These are phyloP conservation scores for Lymantria monacha DNA, from an alignment of 2,888 invertebrate species.

Conservation along the genomic window DNA sequence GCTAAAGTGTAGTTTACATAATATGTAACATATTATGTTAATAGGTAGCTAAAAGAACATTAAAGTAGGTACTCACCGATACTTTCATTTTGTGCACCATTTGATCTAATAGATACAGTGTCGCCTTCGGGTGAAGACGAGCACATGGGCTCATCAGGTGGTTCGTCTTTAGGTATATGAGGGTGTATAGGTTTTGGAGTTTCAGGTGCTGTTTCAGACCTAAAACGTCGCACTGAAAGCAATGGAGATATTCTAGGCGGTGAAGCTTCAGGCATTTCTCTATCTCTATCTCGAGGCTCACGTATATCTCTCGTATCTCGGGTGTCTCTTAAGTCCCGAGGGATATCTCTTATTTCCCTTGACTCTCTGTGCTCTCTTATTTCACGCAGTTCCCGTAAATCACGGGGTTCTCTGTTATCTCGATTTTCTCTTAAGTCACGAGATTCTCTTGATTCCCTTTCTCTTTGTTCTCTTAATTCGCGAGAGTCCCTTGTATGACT, in stretches of 20 bases:
- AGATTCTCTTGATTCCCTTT: conserved; percentile 61
- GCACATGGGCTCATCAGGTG: conserved; percentile 77
- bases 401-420: conserved; percentile 54
- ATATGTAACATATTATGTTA: too few relatives aligned
- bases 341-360: conserved; percentile 52
- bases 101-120: conserved; percentile 78
- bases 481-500: conserved; percentile 60
- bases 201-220: conserved; percentile 62
- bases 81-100: conserved; percentile 78
- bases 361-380: conserved; percentile 51
- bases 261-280: conserved; percentile 71
- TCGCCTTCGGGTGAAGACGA: conserved; percentile 83
- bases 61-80: conserved; percentile 70
- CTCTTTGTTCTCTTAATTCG: conserved; percentile 55
- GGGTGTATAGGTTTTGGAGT: conserved; percentile 69
- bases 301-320: conserved; percentile 44
- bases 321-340: conserved; percentile 43
- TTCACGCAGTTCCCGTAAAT: conserved; percentile 56
- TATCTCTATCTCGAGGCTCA: conserved; percentile 54
- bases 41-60: too few relatives aligned
- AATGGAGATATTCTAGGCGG: conserved; percentile 75
- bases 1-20: too few relatives aligned
- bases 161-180: conserved; percentile 78
- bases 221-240: conserved; percentile 74
- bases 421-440: conserved; percentile 53